Evolutionary conservation across 2,797 vertebrate species (phyloP).

Genomic region (Aphelocoma californica): DNA sequence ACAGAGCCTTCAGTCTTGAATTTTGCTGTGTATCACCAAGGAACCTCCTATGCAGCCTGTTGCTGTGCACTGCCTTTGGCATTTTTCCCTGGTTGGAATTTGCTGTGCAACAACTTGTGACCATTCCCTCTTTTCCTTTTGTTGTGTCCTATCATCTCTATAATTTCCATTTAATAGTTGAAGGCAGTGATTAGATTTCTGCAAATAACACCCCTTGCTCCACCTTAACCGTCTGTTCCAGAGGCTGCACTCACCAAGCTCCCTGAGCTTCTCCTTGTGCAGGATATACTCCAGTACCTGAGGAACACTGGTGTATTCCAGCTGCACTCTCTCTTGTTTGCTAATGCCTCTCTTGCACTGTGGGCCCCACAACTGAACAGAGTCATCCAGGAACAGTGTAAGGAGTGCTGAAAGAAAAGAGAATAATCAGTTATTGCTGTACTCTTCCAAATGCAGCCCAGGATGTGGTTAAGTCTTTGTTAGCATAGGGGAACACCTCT

Average conservation of each 20-base stretch:
- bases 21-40: not conserved
- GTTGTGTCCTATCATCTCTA: not conserved
- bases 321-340: not conserved
- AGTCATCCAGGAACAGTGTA: not conserved
- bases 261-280: not conserved
- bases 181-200: not conserved
- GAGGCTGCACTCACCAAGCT: rapidly evolving
- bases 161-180: not conserved
- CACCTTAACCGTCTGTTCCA: not conserved
- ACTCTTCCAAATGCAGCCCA: not conserved
- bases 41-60: not conserved
- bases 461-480: not conserved
- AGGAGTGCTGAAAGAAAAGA: not conserved
- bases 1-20: not conserved
- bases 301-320: not conserved
- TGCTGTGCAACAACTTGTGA: not conserved
- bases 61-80: not conserved
- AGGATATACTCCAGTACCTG: not conserved
- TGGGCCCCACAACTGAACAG: not conserved
- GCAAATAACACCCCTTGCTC: not conserved
- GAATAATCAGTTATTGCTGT: not conserved
- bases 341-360: not conserved
- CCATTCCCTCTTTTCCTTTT: not conserved
- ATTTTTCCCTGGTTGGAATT: not conserved
- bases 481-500: not conserved